Conservation (phyloP, 1,140 invertebrate species). For the Maconellicoccus hirsutus region DNA sequence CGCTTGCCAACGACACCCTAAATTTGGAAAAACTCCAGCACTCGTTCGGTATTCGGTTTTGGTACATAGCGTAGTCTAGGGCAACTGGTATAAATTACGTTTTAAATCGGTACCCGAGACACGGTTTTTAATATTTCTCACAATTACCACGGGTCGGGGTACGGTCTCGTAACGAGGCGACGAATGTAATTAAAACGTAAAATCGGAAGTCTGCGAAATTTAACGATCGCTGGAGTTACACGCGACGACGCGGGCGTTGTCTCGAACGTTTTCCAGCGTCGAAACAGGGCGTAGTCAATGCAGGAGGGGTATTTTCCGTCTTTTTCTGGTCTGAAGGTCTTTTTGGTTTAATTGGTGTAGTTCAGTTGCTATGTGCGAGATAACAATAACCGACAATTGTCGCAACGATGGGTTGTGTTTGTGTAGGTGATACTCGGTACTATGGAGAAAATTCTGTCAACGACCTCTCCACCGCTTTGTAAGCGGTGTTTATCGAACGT, state of each 20-base stretch:
- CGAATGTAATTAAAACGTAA: neutral
- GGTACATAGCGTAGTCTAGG: no score
- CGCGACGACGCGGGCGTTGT: neutral
- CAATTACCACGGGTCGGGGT: neutral
- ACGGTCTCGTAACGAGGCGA: neutral
- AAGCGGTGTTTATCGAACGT: neutral
- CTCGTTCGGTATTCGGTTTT: no score
- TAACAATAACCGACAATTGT: neutral
- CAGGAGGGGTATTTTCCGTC: neutral
- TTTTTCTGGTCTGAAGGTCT: slow-evolving; percentile 4
- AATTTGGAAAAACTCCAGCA: slow-evolving; percentile 1
- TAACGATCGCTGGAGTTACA: neutral
- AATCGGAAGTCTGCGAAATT: slow-evolving; percentile 7
- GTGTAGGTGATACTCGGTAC: no score
- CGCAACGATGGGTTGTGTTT: neutral
- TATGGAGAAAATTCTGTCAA: neutral
- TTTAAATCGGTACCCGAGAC: no score
- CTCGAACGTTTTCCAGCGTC: neutral
- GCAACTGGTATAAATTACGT: neutral
- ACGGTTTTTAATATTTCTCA: no score
- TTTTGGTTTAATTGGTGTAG: neutral
- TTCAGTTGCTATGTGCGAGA: no score
- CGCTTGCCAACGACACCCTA: slow-evolving; percentile 1
- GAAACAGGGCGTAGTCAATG: no score
- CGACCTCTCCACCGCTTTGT: neutral